Evolutionary conservation across 2,888 invertebrate species (phyloP).

Genomic region (Cephus spinipes): DNA sequence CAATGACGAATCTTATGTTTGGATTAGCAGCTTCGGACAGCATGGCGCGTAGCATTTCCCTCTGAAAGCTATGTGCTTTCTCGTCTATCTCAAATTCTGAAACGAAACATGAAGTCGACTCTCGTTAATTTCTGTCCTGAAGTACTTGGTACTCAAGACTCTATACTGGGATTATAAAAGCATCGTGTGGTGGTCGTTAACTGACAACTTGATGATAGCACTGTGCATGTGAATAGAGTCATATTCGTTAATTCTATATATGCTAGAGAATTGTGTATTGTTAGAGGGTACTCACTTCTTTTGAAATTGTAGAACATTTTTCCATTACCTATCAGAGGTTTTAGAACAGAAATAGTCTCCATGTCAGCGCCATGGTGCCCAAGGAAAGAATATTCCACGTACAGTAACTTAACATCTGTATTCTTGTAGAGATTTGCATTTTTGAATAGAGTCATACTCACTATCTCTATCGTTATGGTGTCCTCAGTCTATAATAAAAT

Average conservation of each 20-base stretch:
- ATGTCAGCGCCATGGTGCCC: constrained; percentile 50
- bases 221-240: not conserved
- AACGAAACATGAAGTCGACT: constrained; percentile 2
- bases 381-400: constrained; percentile 56
- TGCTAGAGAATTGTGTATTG: not conserved
- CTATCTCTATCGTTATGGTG: constrained; percentile 46
- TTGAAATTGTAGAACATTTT: constrained; percentile 42
- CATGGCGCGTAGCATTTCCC: constrained; percentile 46
- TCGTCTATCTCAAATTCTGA: constrained; percentile 51
- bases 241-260: not conserved
- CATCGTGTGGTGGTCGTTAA: not conserved
- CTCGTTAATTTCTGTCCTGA: not conserved
- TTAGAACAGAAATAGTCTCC: constrained; percentile 53
- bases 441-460: constrained; percentile 41
- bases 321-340: constrained; percentile 22
- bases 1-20: constrained; percentile 48
- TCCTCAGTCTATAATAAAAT: constrained; percentile 21
- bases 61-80: constrained; percentile 37
- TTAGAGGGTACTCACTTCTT: constrained; percentile 33
- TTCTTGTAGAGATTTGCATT: constrained; percentile 37
- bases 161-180: not conserved
- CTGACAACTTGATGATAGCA: not conserved
- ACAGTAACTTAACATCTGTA: constrained; percentile 44
- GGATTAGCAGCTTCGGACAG: constrained; percentile 42
- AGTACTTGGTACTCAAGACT: not conserved